These are phyloP conservation scores for Chelidonichthys spinosus DNA, from an alignment of 2,797 vertebrate species.

Conservation along the genomic window DNA sequence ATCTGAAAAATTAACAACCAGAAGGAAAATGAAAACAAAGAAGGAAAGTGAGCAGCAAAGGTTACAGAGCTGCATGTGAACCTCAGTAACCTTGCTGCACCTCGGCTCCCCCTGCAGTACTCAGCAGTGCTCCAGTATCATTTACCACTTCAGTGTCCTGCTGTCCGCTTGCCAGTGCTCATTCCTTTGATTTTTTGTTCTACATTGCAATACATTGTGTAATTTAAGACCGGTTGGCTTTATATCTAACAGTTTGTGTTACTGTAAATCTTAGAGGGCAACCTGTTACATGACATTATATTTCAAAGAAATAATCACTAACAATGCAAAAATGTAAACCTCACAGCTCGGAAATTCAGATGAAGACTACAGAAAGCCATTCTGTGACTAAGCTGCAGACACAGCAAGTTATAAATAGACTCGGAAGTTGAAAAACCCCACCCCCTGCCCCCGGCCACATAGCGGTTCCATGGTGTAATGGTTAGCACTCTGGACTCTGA, in stretches of 20 bases:
- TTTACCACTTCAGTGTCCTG: slow-evolving; percentile 51
- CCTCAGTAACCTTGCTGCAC: slow-evolving; percentile 22
- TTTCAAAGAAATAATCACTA: too few relatives aligned
- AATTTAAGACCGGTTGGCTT: neutral
- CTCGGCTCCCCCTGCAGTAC: slow-evolving; percentile 25
- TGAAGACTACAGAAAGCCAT: slow-evolving; percentile 3
- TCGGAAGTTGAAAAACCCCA: rapidly evolving
- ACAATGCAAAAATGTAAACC: neutral
- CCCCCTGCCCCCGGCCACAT: rapidly evolving
- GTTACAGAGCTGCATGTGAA: slow-evolving; percentile 25
- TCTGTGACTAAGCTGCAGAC: neutral
- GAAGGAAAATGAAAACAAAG: slow-evolving; percentile 8
- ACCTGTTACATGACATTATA: too few relatives aligned
- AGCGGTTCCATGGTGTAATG: slow-evolving; percentile 76
- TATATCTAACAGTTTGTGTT: neutral
- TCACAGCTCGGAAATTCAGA: neutral
- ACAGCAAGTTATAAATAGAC: slow-evolving; percentile 27
- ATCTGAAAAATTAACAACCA: neutral
- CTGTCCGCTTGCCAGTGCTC: slow-evolving; percentile 4
- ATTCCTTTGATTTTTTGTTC: slow-evolving; percentile 1
- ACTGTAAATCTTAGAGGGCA: too few relatives aligned
- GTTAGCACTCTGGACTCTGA: slow-evolving; percentile 89
- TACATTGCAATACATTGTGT: neutral
- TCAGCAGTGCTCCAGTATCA: slow-evolving; percentile 55
- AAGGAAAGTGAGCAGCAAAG: neutral